phyloP scores from a whole-genome alignment of 2,888 invertebrate genomes.

The Cepaea hortensis region DNA sequence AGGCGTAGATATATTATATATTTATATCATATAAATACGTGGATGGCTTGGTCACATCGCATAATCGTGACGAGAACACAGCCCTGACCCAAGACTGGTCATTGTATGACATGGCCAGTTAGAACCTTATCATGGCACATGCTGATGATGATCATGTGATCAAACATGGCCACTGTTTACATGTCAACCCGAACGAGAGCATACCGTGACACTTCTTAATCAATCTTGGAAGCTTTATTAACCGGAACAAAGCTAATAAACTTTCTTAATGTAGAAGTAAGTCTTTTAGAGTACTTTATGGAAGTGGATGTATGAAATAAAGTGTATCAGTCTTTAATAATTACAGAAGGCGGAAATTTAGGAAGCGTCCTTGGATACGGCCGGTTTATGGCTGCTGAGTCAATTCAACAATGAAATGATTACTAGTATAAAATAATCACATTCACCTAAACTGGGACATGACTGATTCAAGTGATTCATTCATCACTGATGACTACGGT shows the following conservation, averaged over 20 bases:
- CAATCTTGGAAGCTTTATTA: neutral
- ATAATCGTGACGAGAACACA: too few relatives aligned
- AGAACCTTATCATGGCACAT: too few relatives aligned
- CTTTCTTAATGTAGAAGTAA: neutral
- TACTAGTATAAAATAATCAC: too few relatives aligned
- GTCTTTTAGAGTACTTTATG: neutral
- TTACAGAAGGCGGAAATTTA: neutral
- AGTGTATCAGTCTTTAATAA: neutral
- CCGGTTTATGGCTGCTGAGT: too few relatives aligned
- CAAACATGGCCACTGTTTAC: slow-evolving; percentile 24
- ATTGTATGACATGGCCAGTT: too few relatives aligned
- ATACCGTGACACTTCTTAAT: neutral
- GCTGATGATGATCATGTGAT: slow-evolving; percentile 11
- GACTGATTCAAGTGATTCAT: neutral
- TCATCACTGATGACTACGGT: neutral
- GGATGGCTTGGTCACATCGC: too few relatives aligned
- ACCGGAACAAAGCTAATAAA: neutral
- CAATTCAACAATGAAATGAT: too few relatives aligned
- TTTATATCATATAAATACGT: too few relatives aligned
- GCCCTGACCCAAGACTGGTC: too few relatives aligned
- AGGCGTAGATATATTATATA: too few relatives aligned
- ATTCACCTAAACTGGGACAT: too few relatives aligned
- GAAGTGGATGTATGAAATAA: neutral
- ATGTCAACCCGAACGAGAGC: neutral
- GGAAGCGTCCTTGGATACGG: slow-evolving; percentile 25